These are phyloP conservation scores for Pseudomugil gertrudae DNA, from an alignment of 2,797 vertebrate genomes.

Conservation along the genomic window DNA sequence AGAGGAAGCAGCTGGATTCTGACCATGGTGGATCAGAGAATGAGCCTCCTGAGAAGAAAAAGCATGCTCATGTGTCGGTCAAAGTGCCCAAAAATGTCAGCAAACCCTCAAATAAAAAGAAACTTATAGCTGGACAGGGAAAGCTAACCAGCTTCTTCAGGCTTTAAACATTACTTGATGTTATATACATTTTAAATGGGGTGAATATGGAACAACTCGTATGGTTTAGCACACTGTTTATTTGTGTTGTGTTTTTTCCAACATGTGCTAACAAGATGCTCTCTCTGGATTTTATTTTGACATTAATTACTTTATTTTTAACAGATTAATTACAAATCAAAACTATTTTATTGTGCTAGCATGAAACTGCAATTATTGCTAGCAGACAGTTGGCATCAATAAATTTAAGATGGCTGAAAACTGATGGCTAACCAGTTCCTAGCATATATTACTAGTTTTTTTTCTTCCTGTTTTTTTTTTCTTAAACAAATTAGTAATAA, in stretches of 20 bases:
- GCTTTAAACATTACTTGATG: slow-evolving; percentile 69
- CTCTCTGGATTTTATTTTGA: not conserved
- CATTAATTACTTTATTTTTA: too few species aligned
- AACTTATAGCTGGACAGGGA: slow-evolving; percentile 88
- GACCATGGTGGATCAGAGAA: slow-evolving; percentile 79
- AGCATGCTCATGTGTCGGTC: slow-evolving; percentile 60
- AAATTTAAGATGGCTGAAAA: not conserved
- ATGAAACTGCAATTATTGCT: not conserved
- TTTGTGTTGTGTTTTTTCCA: not conserved
- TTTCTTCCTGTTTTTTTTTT: too few species aligned
- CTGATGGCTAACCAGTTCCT: not conserved
- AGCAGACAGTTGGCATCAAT: too few species aligned
- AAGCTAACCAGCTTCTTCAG: slow-evolving; percentile 92
- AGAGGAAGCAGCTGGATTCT: slow-evolving; percentile 87
- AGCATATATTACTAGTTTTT: too few species aligned
- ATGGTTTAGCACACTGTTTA: not conserved
- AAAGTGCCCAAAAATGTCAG: slow-evolving; percentile 67
- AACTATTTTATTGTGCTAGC: too few species aligned
- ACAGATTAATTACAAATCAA: not conserved
- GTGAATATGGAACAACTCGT: not conserved
- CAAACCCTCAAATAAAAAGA: slow-evolving; percentile 80
- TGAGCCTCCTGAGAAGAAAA: slow-evolving; percentile 82
- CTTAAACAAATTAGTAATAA: too few species aligned
- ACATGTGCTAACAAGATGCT: not conserved
- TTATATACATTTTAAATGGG: not conserved